Base-by-base conservation (phyloP, 2,888 invertebrate genomes). In the Philhelius pedissequus region DNA sequence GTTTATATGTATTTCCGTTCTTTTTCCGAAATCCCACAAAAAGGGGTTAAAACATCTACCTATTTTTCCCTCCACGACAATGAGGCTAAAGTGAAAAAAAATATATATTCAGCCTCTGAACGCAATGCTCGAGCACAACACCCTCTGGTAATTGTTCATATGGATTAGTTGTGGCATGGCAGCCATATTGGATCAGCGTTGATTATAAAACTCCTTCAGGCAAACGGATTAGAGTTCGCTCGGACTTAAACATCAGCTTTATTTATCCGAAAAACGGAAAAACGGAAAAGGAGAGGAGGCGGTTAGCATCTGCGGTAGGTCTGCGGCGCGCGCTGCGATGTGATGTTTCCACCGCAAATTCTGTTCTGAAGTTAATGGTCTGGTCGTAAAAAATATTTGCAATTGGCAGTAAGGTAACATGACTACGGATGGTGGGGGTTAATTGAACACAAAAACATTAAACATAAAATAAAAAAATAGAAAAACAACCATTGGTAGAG, bases 341-440 rank as follows among this genome's bases (percentile, higher is more conserved):
- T 71, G 76, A 73, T 68, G 45, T 43, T 75, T 71, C 45, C 40
- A 43, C 62, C 54, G 45, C 62, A n/a, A 25, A 38, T 45, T 30
- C 18, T 58, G 76, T 58, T 64, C 70, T 81, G 66, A 22, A 78
- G 54, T 54, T 81, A 77, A 77, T 78, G 82, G 69, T 35, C 69
- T 73, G 78, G 73, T 30, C 48, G 69, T 69, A n/a, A 64, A 69
- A 62, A 64, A 22, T 73, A 68, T 74, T 74, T 18, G 62, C 78
- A 73, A 78, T 78, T 74, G 73, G 73, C 52, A n/a, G n/a, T n/a
- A 73, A 73, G 69, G 69, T 18, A 78, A 78, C 68, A 73, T 35
- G 35, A 8, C n/a, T 15, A 4, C 15, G 38, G n/a, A n/a, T 4
- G 5, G 18, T 54, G 62, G 62, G 38, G 73, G 38, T 76, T 60